Conservation (phyloP, 2,797 vertebrate genomes). For the Rhinophrynus dorsalis region DNA sequence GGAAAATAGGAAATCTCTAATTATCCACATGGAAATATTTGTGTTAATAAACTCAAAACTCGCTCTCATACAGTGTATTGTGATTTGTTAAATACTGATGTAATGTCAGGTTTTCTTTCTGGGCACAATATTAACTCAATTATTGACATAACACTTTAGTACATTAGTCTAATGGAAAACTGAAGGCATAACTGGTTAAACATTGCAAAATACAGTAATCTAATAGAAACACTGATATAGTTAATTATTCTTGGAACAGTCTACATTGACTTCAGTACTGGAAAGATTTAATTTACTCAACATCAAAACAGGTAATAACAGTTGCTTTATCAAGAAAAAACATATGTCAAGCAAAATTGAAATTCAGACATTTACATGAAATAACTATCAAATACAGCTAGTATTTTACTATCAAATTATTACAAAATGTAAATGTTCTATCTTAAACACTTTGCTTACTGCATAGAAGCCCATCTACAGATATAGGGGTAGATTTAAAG, state of each 20-base stretch:
- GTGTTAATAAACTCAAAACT: too few relatives aligned
- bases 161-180: neutral
- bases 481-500: too few relatives aligned
- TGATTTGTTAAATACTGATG: too few relatives aligned
- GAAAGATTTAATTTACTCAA: constrained; percentile 20
- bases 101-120: neutral
- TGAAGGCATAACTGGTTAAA: constrained; percentile 16
- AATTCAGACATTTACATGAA: constrained; percentile 26
- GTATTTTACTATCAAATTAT: neutral
- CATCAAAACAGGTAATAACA: constrained; percentile 21
- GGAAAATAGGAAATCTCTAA: too few relatives aligned
- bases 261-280: constrained; percentile 20
- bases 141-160: neutral
- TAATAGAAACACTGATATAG: neutral
- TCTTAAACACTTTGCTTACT: too few relatives aligned
- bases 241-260: constrained; percentile 29
- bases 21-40: too few relatives aligned
- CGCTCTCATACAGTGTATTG: too few relatives aligned
- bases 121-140: neutral
- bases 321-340: constrained; percentile 29
- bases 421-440: neutral
- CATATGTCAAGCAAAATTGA: constrained; percentile 24
- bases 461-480: too few relatives aligned
- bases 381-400: neutral
- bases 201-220: constrained; percentile 19